Percentiles rank a stretch among this genome's conserved stretches.
phyloP scores from a whole-genome alignment of 2,113 vertebrate species.

The Seriola quinqueradiata region DNA sequence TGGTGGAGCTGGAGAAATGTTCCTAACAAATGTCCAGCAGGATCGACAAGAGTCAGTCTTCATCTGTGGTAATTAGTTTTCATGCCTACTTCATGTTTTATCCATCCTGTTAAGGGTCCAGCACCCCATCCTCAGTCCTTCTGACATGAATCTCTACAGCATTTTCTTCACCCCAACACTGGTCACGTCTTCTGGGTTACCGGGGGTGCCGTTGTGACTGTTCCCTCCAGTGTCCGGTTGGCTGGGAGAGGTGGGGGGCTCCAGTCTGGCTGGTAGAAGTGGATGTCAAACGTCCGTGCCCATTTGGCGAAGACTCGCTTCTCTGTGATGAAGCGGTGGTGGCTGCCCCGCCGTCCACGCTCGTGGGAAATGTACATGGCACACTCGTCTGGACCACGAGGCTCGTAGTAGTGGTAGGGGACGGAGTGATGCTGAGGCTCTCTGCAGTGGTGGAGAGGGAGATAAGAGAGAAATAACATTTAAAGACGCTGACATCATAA shows the following conservation, averaged over 20 bases:
- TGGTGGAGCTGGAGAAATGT: conserved; percentile 24
- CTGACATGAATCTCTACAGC: neutral
- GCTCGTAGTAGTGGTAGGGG: conserved; percentile 98
- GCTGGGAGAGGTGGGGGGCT: conserved; percentile 83
- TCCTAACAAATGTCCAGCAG: conserved; percentile 32
- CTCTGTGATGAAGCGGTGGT: conserved; percentile 98
- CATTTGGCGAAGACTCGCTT: conserved; percentile 96
- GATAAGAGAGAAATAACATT: conserved; percentile 47
- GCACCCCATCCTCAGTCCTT: neutral
- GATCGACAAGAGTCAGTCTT: conserved; percentile 7
- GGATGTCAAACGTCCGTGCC: conserved; percentile 95
- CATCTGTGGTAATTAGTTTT: conserved; percentile 11
- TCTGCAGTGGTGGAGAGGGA: conserved; percentile 76
- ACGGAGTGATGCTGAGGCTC: conserved; percentile 91
- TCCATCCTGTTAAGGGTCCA: neutral
- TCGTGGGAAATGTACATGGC: conserved; percentile 98
- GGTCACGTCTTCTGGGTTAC: conserved; percentile 72
- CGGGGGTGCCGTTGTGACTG: neutral
- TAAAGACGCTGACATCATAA: conserved; percentile 28
- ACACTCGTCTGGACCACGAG: conserved; percentile 93
- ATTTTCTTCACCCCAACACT: neutral
- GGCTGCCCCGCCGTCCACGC: conserved; percentile 94
- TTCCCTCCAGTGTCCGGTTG: conserved; percentile 58
- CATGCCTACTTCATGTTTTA: neutral
- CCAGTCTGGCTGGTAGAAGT: conserved; percentile 98